Conservation (phyloP, 2,113 vertebrate species). For the Paramormyrops kingsleyae region DNA sequence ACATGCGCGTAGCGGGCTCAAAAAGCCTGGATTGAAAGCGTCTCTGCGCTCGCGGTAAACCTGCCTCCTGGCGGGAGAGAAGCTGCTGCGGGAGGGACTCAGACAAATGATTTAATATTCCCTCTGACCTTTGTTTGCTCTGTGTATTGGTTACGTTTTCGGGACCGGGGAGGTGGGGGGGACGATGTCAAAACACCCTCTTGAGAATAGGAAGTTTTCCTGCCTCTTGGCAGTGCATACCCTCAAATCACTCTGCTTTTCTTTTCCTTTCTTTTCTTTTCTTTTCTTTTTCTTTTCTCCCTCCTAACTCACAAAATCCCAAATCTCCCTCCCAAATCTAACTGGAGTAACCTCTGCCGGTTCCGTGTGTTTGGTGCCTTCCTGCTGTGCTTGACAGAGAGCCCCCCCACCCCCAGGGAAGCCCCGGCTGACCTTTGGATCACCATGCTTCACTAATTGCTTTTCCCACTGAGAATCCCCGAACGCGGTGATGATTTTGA, state of each 20-base stretch:
- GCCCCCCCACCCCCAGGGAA: slow-evolving; percentile 29
- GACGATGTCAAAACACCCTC: slow-evolving; percentile 37
- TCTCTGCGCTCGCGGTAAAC: slow-evolving; percentile 19
- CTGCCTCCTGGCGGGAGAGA: slow-evolving; percentile 15
- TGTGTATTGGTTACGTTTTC: slow-evolving; percentile 41
- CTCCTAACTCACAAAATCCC: not conserved
- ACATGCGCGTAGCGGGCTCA: slow-evolving; percentile 11
- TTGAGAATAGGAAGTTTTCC: slow-evolving; percentile 40
- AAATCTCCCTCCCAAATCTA: not conserved
- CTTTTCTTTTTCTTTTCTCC: not conserved
- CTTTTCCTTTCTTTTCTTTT: slow-evolving; percentile 22
- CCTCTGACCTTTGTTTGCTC: slow-evolving; percentile 48
- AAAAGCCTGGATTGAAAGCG: slow-evolving; percentile 10
- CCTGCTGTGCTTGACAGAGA: not conserved
- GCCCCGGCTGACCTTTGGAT: slow-evolving; percentile 35
- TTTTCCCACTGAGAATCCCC: slow-evolving; percentile 27
- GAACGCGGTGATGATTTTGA: slow-evolving; percentile 31
- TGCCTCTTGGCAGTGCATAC: slow-evolving; percentile 36
- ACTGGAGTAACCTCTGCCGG: not conserved
- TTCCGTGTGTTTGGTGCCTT: not conserved
- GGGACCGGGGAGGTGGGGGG: slow-evolving; percentile 35
- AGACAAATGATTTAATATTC: slow-evolving; percentile 46
- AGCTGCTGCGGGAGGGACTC: not conserved
- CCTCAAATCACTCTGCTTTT: slow-evolving; percentile 19
- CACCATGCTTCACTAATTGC: slow-evolving; percentile 34